Base-by-base conservation (phyloP, 2,113 vertebrate genomes). In the Bos indicus region DNA sequence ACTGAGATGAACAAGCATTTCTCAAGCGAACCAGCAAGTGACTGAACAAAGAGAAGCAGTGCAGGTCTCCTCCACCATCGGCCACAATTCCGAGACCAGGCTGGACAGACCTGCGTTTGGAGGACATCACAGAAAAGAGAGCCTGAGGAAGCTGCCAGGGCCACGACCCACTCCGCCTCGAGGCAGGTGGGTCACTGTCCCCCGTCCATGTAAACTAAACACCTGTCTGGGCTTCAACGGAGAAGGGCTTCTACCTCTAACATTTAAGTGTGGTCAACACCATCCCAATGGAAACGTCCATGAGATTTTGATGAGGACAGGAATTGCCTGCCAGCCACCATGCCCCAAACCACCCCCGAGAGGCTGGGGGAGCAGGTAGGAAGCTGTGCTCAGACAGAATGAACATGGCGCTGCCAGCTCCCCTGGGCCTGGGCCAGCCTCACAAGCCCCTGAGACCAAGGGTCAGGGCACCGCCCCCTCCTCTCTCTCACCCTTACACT, bases 161-260 rank as follows among this genome's bases (percentile, higher is more conserved):
- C 33, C 40, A 52, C 1, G 3, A 12, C 36, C 12, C 28, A 13
- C 23, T 88, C 43, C 30, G 1, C 11, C 60, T 80, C 2, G 0
- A 17, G n/a, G 1, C 3, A 11, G 43, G 16, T 6, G 43, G 77
- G 5, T n/a, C 6, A 16, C 12, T 3, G 2, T 46, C 4, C 30
- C 40, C 54, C 1, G 14, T 78, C 21, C 51, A 56, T 8, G 25
- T 54, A 71, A 46, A 54, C 83, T 12, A 1, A 52, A 33, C 23
- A 43, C 36, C 19, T 15, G 11, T 11, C n/a, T 85, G 46, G 46
- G n/a, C 1, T 19, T 3, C 15, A 26, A 25, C 14, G 17, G n/a
- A 60, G 52, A 48, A 2, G 25, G 15, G 64, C 9, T 40, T 52
- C 25, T 64, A 36, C 21, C 84, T 77, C 54, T 36, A n/a, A 40